A percentile compares a stretch with the other conserved stretches of the same genome.
These are phyloP conservation scores for Cetonia aurata DNA, from an alignment of 2,888 invertebrate genomes.

Conservation along the genomic window DNA sequence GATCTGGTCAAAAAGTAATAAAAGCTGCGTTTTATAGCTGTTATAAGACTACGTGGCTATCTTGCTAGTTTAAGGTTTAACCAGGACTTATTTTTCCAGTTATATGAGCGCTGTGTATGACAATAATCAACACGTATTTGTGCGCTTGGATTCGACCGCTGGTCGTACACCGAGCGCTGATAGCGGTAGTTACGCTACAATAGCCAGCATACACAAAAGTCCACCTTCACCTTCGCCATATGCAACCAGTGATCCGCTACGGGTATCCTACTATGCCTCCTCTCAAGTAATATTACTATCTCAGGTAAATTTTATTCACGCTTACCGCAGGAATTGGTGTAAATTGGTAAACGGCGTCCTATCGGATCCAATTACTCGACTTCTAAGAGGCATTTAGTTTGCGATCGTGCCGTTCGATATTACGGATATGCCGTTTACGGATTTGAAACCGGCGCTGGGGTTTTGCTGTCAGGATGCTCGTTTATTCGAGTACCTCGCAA, in stretches of 20 bases:
- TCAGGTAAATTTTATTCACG: conserved; percentile 67
- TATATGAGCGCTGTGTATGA: conserved; percentile 83
- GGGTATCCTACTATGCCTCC: conserved; percentile 84
- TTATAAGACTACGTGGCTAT: conserved; percentile 25
- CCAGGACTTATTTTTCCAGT: conserved; percentile 63
- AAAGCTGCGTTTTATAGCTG: conserved; percentile 25
- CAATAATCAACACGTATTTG: conserved; percentile 82
- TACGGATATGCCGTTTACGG: conserved; percentile 6
- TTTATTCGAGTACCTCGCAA: conserved; percentile 32
- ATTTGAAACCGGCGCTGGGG: conserved; percentile 1
- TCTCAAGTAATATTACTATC: conserved; percentile 81
- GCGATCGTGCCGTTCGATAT: background rate
- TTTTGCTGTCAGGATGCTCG: conserved; percentile 23
- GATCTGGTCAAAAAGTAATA: conserved; percentile 27
- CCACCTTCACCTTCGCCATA: conserved; percentile 80
- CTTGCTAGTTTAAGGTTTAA: conserved; percentile 30
- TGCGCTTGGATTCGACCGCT: conserved; percentile 77
- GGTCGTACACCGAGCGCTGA: conserved; percentile 80
- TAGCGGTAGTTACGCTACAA: conserved; percentile 86
- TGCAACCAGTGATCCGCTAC: conserved; percentile 73
- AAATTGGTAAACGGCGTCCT: too few species aligned
- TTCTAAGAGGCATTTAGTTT: too few species aligned
- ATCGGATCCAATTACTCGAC: too few species aligned
- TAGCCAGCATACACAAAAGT: conserved; percentile 84
- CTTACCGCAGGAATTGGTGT: background rate